These are phyloP conservation scores for Brevimyrus niger DNA, from an alignment of 2,113 vertebrate genomes.

Conservation along the genomic window DNA sequence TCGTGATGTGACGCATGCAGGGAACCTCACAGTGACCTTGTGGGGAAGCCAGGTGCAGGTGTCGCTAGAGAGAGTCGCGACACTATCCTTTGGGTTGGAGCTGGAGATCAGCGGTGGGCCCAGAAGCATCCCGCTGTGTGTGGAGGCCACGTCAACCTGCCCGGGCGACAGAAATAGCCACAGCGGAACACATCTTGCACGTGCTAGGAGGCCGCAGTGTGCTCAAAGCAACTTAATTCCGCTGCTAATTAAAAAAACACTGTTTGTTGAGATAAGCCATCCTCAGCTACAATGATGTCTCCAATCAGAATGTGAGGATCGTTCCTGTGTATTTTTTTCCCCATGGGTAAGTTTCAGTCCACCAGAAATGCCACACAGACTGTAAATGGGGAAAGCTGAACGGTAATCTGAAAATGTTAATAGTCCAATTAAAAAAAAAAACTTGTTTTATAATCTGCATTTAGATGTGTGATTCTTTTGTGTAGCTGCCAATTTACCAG, in stretches of 20 bases:
- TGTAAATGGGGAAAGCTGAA: background rate
- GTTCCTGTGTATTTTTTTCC: background rate
- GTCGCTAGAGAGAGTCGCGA: background rate
- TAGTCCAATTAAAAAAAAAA: background rate
- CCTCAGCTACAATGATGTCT: background rate
- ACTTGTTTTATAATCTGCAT: background rate
- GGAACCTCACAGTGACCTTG: background rate
- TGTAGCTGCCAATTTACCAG: too few species aligned
- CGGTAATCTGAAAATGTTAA: background rate
- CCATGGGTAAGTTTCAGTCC: background rate
- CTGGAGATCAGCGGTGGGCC: background rate
- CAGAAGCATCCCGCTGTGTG: slow-evolving; percentile 37
- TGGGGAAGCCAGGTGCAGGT: background rate
- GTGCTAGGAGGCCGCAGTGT: background rate
- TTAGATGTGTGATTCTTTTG: background rate
- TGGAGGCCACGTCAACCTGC: slow-evolving; percentile 7
- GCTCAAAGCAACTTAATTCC: background rate
- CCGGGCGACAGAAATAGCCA: slow-evolving; percentile 19
- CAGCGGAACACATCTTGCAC: background rate
- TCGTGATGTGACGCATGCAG: background rate
- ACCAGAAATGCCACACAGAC: background rate
- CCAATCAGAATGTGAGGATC: background rate
- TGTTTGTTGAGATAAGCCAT: background rate
- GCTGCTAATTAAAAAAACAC: background rate
- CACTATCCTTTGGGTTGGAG: background rate